Evolutionary conservation across 2,113 vertebrate genomes (phyloP).

Genomic region (Lutjanus erythropterus): DNA sequence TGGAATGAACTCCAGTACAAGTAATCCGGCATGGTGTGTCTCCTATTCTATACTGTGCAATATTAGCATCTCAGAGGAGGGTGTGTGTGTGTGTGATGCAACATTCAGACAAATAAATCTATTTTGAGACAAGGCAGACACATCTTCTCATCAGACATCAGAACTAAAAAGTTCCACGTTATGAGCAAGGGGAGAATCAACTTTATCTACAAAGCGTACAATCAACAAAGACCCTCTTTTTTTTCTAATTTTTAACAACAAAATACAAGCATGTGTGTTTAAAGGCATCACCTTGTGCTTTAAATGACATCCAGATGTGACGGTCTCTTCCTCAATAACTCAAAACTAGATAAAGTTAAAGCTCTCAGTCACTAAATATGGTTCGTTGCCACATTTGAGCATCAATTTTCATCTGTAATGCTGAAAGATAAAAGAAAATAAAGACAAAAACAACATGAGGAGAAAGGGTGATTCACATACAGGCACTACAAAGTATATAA

Average conservation of each 20-base stretch:
- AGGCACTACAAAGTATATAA: conserved; percentile 53
- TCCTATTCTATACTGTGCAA: conserved; percentile 67
- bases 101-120: conserved; percentile 70
- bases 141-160: conserved; percentile 60
- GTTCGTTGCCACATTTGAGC: conserved; percentile 34
- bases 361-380: conserved; percentile 57
- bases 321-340: conserved; percentile 33
- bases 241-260: conserved; percentile 28
- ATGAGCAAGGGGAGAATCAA: conserved; percentile 45
- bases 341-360: conserved; percentile 61
- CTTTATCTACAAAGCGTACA: conserved; percentile 66
- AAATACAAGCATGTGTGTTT: conserved; percentile 53
- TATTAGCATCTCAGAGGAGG: conserved; percentile 52
- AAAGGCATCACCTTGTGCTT: conserved; percentile 73
- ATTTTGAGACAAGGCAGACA: conserved; percentile 66
- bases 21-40: conserved; percentile 44
- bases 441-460: background rate
- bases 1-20: conserved; percentile 54
- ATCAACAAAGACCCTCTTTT: conserved; percentile 39
- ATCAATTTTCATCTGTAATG: conserved; percentile 18
- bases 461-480: conserved; percentile 30
- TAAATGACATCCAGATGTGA: conserved; percentile 43
- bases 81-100: conserved; percentile 54
- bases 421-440: conserved; percentile 31
- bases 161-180: conserved; percentile 63